A percentile compares a stretch with the other conserved stretches of the same genome.
Evolutionary conservation across 2,113 vertebrate genomes (phyloP).

Genomic region (Athene noctua): DNA sequence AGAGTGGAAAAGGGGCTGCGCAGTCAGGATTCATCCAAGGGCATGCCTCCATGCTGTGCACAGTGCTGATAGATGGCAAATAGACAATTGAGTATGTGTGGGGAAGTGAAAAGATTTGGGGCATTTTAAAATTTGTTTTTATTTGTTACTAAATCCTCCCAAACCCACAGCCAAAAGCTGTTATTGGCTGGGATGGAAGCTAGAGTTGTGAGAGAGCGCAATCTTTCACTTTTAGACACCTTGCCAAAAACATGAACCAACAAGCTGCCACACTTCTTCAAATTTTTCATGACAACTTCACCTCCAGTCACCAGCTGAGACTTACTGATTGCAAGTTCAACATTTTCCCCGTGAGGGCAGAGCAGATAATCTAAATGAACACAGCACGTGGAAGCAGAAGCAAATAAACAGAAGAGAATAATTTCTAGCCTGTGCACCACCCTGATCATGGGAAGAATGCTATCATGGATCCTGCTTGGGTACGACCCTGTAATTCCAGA

Average conservation of each 20-base stretch:
- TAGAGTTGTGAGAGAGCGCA: background rate
- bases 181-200: background rate
- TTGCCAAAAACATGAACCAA: background rate
- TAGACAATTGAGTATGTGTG: fast-evolving
- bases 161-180: background rate
- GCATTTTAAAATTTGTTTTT: background rate
- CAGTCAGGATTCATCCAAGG: background rate
- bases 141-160: background rate
- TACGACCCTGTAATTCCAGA: background rate
- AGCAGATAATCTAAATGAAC: background rate
- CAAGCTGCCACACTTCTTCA: background rate
- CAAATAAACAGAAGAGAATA: background rate
- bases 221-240: background rate
- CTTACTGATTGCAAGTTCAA: background rate
- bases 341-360: background rate
- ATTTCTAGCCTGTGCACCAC: background rate
- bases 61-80: background rate
- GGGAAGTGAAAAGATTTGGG: background rate
- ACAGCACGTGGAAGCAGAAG: background rate
- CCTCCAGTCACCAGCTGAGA: background rate
- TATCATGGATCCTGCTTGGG: background rate
- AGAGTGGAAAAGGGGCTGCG: background rate
- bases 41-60: background rate
- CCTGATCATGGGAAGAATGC: background rate
- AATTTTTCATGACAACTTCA: background rate